These are phyloP conservation scores for Budorcas taxicolor DNA, from an alignment of 2,113 vertebrate species.

Conservation along the genomic window DNA sequence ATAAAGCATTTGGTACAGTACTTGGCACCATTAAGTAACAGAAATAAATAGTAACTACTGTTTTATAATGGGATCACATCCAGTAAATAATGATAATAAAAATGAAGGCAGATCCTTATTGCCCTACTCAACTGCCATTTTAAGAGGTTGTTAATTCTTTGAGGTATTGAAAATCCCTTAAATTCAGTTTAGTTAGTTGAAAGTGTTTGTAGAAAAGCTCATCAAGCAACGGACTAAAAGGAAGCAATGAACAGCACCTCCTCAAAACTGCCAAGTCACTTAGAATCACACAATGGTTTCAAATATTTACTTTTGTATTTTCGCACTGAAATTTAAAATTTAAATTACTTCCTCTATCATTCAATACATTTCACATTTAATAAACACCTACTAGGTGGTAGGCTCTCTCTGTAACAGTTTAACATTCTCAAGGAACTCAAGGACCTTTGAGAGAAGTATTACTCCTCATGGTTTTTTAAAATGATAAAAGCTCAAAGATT, in stretches of 20 bases:
- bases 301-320: not conserved
- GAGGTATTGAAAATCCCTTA: not conserved
- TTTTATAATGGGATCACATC: not conserved
- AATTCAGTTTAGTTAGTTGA: not conserved
- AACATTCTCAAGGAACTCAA: not conserved
- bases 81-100: not conserved
- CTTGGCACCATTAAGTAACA: not conserved
- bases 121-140: not conserved
- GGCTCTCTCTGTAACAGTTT: not conserved
- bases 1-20: not conserved
- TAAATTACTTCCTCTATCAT: not conserved
- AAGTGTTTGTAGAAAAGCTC: not conserved
- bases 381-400: not conserved
- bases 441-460: not conserved
- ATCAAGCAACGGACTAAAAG: not conserved
- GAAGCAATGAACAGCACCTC: not conserved
- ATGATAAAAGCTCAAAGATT: not conserved
- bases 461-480: not conserved
- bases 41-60: not conserved
- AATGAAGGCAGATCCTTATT: not conserved
- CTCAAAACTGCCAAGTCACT: not conserved
- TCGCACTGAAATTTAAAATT: not conserved
- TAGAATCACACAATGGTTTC: not conserved
- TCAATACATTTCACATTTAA: not conserved
- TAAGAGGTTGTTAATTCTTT: not conserved